These are phyloP conservation scores for Aphidius colemani DNA, from an alignment of 2,888 invertebrate species.

Conservation along the genomic window DNA sequence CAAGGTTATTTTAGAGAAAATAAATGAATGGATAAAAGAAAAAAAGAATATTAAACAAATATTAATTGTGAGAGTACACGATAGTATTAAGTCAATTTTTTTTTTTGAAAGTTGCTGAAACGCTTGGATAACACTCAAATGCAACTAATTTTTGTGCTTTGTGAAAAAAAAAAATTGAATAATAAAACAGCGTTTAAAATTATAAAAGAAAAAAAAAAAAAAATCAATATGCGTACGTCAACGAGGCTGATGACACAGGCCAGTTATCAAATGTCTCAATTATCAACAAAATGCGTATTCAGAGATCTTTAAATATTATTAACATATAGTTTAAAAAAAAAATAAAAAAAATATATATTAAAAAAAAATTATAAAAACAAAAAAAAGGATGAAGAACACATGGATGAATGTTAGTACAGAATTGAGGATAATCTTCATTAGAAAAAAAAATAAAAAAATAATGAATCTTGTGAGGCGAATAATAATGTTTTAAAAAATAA, in stretches of 20 bases:
- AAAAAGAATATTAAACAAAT: constrained; percentile 25
- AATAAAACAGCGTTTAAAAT: constrained; percentile 5
- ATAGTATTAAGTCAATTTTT: constrained; percentile 51
- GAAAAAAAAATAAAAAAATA: constrained; percentile 22
- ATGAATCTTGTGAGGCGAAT: constrained; percentile 3
- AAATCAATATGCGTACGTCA: constrained; percentile 23
- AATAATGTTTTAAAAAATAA: constrained; percentile 25
- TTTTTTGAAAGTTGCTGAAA: constrained; percentile 40
- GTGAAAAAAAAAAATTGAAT: background rate
- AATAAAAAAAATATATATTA: no score
- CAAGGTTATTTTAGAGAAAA: constrained; percentile 28
- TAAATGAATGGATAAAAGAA: constrained; percentile 14
- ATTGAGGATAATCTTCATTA: background rate
- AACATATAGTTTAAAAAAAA: no score
- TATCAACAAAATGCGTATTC: no score
- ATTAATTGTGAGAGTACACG: constrained; percentile 30
- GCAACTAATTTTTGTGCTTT: constrained; percentile 30
- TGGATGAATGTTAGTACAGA: no score
- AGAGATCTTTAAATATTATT: no score
- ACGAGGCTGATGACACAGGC: constrained; percentile 40
- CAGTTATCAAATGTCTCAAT: constrained; percentile 30
- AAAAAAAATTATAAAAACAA: no score
- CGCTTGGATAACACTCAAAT: constrained; percentile 26
- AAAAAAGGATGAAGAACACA: no score
- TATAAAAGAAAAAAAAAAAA: constrained; percentile 4